A percentile compares a stretch with the other conserved stretches of the same genome.
Conservation (phyloP, 2,797 vertebrate species). For the Takifugu rubripes region DNA sequence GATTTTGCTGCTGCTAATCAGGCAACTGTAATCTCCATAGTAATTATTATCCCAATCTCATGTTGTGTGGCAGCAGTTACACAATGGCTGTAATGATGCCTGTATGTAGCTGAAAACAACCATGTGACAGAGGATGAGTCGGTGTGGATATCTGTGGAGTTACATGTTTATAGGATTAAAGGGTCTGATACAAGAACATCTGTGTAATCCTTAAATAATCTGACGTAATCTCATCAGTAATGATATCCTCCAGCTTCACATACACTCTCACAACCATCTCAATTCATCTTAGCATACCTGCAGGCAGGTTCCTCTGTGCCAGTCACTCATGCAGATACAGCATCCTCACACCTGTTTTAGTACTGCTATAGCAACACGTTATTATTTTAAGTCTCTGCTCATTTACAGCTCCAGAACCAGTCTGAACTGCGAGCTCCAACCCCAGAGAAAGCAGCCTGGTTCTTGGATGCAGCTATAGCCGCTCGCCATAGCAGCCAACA, state of each 20-base stretch:
- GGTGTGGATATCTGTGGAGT: constrained; percentile 7
- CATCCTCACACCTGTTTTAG: constrained; percentile 13
- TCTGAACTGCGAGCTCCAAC: constrained; percentile 93
- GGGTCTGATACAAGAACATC: constrained; percentile 60
- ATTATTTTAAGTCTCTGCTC: neutral
- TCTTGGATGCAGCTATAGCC: constrained; percentile 92
- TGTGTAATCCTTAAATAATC: constrained; percentile 75
- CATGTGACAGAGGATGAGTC: constrained; percentile 3
- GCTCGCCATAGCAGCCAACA: constrained; percentile 83
- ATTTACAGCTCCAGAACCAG: constrained; percentile 91
- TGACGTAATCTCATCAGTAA: constrained; percentile 74
- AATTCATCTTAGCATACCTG: constrained; percentile 20
- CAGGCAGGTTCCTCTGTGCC: constrained; percentile 31
- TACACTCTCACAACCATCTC: constrained; percentile 1
- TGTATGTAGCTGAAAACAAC: constrained; percentile 11
- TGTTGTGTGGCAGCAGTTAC: neutral
- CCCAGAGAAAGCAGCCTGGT: constrained; percentile 94
- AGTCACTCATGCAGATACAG: neutral
- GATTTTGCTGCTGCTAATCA: no score
- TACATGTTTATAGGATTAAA: constrained; percentile 69
- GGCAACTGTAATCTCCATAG: neutral
- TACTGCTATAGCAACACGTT: neutral
- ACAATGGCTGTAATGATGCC: neutral
- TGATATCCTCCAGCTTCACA: constrained; percentile 46
- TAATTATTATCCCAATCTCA: neutral